Evolutionary conservation across 2,113 vertebrate species (phyloP), one percentile per base, ranked within the genome.

Genomic region (Herpailurus yagouaroundi): DNA sequence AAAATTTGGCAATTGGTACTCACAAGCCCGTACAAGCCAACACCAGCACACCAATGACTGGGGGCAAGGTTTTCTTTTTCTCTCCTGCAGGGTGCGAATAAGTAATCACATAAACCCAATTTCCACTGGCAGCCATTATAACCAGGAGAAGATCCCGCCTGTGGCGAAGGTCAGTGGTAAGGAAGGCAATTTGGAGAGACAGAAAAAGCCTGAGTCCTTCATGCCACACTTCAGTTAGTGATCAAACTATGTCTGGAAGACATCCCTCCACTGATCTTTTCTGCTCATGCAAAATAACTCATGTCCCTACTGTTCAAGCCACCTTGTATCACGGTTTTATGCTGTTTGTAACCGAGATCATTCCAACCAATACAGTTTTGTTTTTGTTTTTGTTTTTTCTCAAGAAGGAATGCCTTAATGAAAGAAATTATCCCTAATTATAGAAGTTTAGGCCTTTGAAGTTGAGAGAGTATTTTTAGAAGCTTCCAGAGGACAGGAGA

Each of bases 91-190:
- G 15, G 38, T 18, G 1, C 60, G 13, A 86, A n/a, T 33, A 41
- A 41, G 55, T 0, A 76, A 86, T 66, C 13, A 23, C 0, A 2
- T 6, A 0, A 0, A 41, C 25, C 27, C 4, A 3, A 10, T 71
- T 76, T 33, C 4, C 50, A 41, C 19, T 0, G 29, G 74, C 25
- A 81, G 57, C 73, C 27, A 0, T 18, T 8, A 12, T 63, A 45
- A 45, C 50, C 81, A 91, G 64, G 13, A 50, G 41, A 85, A 60
- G 48, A 87, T 33, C n/a, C 33, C 29, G 64, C 21, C 66, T 95
- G 33, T 15, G n/a, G 50, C 86, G 5, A 21, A 48, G 76, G 48
- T 74, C 29, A 66, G 1, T 0, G 7, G 55, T 33, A 21, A 89
- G 21, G 52, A 33, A 95, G 19, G 55, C 38, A 69, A 89, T 73